Conservation (phyloP, 1,140 invertebrate species). For the Akabosia matsudoensis region DNA sequence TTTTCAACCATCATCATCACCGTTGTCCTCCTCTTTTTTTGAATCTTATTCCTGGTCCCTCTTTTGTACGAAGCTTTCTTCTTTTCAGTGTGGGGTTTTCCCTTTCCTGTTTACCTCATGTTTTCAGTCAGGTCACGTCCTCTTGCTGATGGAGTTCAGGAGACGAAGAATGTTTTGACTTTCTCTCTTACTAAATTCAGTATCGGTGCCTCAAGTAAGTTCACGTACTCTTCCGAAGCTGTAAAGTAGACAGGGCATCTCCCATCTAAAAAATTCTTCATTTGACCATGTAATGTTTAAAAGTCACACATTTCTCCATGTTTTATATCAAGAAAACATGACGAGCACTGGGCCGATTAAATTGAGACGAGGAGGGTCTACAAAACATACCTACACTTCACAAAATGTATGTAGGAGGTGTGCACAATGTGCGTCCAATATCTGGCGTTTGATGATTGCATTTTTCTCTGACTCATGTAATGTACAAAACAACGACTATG, state of each 20-base stretch:
- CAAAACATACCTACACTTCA: background rate
- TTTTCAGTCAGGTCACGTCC: slow-evolving; percentile 15
- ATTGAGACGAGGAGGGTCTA: background rate
- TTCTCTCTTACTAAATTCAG: background rate
- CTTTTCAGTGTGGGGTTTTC: background rate
- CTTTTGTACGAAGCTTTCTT: background rate
- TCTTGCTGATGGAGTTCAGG: slow-evolving; percentile 9
- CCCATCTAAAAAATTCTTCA: background rate
- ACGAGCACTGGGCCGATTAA: background rate
- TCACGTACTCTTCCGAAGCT: too few species aligned
- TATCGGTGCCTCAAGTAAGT: too few species aligned
- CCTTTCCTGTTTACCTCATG: slow-evolving; percentile 5
- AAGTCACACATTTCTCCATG: background rate
- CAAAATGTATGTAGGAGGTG: background rate
- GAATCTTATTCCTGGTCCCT: background rate
- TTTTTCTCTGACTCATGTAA: background rate
- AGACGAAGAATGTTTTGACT: background rate
- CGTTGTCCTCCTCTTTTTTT: background rate
- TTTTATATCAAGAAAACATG: background rate
- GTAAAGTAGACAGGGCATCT: background rate
- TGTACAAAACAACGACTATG: background rate
- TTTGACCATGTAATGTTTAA: slow-evolving; percentile 14
- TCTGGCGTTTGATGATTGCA: background rate
- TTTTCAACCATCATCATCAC: too few species aligned
- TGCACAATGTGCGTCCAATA: background rate